Percentiles rank a stretch among this genome's conserved stretches.
Conservation (phyloP, 2,888 invertebrate genomes). For the Vanessa cardui region DNA sequence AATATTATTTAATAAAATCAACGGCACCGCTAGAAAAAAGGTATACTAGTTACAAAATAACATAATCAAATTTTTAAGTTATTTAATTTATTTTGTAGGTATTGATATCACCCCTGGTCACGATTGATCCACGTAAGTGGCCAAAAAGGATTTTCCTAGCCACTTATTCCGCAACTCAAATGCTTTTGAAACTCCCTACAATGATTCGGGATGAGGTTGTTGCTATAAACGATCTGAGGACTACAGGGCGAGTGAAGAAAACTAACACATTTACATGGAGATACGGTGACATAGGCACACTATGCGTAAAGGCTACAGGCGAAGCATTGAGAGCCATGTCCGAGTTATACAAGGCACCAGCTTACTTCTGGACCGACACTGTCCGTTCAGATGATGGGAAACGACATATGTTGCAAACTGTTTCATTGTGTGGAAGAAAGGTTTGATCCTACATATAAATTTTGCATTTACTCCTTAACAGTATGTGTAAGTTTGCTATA, state of each 20-base stretch:
- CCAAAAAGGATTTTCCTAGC: slow-evolving; percentile 57
- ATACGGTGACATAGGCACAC: slow-evolving; percentile 68
- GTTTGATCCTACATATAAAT: slow-evolving; percentile 44
- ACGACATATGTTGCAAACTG: slow-evolving; percentile 83
- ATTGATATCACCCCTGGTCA: slow-evolving; percentile 69
- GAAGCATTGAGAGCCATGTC: slow-evolving; percentile 61
- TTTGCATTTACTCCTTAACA: not conserved
- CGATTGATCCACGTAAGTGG: slow-evolving; percentile 74
- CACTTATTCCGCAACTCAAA: slow-evolving; percentile 48
- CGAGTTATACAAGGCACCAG: slow-evolving; percentile 68
- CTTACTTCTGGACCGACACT: slow-evolving; percentile 80
- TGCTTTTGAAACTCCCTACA: slow-evolving; percentile 60
- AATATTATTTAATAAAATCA: too few species aligned
- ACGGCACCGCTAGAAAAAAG: too few species aligned
- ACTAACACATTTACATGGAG: slow-evolving; percentile 71
- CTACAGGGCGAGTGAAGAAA: slow-evolving; percentile 59
- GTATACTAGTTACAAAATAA: too few species aligned
- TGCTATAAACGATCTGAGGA: slow-evolving; percentile 63
- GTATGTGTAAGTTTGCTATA: too few species aligned
- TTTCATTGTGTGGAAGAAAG: slow-evolving; percentile 87
- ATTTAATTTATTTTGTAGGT: slow-evolving; percentile 55
- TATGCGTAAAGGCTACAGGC: slow-evolving; percentile 62
- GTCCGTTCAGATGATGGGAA: slow-evolving; percentile 81
- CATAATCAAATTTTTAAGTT: not conserved
- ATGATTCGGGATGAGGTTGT: slow-evolving; percentile 61